phyloP scores from a whole-genome alignment of 2,113 vertebrate genomes.

The Tretioscincus oriximinensis region DNA sequence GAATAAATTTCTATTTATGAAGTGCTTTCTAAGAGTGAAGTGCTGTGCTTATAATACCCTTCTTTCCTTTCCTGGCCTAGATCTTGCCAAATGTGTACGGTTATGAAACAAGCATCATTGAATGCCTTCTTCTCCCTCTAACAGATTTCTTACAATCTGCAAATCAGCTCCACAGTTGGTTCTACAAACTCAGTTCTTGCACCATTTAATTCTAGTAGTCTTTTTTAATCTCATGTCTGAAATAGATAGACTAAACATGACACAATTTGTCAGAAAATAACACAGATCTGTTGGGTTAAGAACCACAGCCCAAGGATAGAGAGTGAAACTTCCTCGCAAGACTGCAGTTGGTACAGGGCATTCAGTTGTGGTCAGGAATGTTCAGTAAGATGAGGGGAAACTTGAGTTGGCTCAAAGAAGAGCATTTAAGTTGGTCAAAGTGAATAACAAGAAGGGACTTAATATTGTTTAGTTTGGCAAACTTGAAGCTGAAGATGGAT shows the following conservation, averaged over 20 bases:
- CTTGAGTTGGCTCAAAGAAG: neutral
- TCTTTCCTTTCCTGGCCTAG: neutral
- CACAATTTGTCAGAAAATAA: neutral
- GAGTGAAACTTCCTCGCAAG: neutral
- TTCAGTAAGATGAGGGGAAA: neutral
- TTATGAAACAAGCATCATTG: too few species aligned
- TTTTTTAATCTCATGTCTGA: neutral
- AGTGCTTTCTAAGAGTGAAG: too few species aligned
- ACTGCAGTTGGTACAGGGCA: neutral
- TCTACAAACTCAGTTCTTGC: too few species aligned
- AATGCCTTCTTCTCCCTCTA: too few species aligned
- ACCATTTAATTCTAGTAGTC: too few species aligned
- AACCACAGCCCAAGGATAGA: neutral
- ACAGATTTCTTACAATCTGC: too few species aligned
- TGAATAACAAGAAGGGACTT: neutral
- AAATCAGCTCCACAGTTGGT: too few species aligned
- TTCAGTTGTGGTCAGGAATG: neutral
- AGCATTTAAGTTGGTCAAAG: neutral
- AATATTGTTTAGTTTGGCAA: constrained; percentile 8
- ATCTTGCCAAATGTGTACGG: neutral
- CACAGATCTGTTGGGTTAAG: neutral
- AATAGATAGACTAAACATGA: neutral
- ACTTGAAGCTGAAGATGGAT: neutral
- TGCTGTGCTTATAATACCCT: too few species aligned
- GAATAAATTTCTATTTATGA: too few species aligned